Conservation (phyloP, 2,113 vertebrate genomes). For the Benitochromis conjunctus region DNA sequence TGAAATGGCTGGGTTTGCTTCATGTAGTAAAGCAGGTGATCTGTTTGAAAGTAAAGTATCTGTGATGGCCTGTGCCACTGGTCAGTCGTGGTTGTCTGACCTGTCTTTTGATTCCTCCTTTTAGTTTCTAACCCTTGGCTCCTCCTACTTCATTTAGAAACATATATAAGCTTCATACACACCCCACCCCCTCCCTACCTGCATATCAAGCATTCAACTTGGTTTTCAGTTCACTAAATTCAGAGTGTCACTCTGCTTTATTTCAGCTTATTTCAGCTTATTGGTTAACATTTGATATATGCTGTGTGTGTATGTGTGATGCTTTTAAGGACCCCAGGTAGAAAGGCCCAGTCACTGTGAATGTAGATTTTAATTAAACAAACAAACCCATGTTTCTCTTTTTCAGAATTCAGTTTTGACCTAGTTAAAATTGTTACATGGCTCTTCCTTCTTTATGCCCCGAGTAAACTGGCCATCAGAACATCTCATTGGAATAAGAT, state of each 20-base stretch:
- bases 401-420: background rate
- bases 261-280: background rate
- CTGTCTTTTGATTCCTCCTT: background rate
- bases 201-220: background rate
- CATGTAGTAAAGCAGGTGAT: background rate
- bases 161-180: background rate
- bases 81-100: background rate
- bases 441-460: background rate
- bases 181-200: background rate
- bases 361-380: background rate
- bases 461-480: background rate
- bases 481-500: background rate
- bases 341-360: background rate
- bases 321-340: background rate
- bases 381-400: background rate
- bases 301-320: background rate
- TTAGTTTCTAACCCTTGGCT: background rate
- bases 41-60: background rate
- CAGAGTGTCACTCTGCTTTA: background rate
- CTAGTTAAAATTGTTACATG: background rate
- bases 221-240: background rate
- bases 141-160: background rate
- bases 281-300: background rate
- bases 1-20: background rate
- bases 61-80: background rate